Evolutionary conservation across 2,888 invertebrate species (phyloP).

Genomic region (Geophilus truncorum): DNA sequence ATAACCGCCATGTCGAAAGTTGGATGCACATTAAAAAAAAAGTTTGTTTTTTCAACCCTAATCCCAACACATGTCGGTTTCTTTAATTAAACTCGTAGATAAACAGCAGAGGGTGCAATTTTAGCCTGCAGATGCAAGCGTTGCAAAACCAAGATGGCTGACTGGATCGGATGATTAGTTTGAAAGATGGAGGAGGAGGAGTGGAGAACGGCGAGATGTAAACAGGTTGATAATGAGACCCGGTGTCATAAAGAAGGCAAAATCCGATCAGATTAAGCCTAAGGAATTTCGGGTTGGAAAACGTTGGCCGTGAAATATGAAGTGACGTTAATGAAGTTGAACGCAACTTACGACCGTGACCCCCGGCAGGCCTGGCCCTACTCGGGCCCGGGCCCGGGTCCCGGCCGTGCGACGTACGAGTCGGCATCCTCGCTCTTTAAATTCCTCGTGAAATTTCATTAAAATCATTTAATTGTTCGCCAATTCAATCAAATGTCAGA

Average conservation of each 20-base stretch:
- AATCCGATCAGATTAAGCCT: background rate
- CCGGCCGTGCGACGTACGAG: too few species aligned
- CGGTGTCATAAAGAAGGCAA: background rate
- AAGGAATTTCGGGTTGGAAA: background rate
- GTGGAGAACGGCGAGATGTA: background rate
- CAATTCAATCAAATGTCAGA: too few species aligned
- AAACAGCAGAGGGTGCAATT: background rate
- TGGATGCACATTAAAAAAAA: background rate
- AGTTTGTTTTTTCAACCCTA: constrained; percentile 1
- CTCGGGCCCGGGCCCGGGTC: too few species aligned
- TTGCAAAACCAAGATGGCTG: background rate
- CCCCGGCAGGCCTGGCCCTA: too few species aligned
- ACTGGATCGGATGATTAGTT: background rate
- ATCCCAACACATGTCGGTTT: constrained; percentile 19
- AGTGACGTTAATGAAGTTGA: background rate
- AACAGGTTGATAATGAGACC: constrained; percentile 20
- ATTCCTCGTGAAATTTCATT: too few species aligned
- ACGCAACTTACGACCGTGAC: background rate
- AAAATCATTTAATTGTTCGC: too few species aligned
- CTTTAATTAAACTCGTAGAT: constrained; percentile 9
- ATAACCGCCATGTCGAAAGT: background rate
- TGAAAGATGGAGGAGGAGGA: background rate
- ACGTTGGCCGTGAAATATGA: background rate
- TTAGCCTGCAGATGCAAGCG: background rate
- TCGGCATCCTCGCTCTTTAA: too few species aligned